These are phyloP conservation scores for Colletes gigas DNA, from an alignment of 1,140 invertebrate genomes.

Conservation along the genomic window DNA sequence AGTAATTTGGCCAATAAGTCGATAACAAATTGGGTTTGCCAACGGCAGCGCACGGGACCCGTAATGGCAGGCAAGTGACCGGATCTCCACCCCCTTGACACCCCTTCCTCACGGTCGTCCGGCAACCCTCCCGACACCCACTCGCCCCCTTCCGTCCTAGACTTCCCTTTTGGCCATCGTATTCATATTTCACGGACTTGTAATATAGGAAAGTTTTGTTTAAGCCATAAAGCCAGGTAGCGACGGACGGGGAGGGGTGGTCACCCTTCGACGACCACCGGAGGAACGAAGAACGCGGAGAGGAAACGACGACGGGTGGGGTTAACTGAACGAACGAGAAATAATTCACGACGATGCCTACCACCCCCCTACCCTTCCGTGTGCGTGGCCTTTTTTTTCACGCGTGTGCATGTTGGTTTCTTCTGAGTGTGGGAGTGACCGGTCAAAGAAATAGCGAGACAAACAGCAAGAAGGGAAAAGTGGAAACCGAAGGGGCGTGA, in stretches of 20 bases:
- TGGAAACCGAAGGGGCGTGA: slow-evolving; percentile 41
- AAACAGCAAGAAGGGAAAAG: slow-evolving; percentile 27
- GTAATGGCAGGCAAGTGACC: slow-evolving; percentile 80
- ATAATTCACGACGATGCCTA: slow-evolving; percentile 74
- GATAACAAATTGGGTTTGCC: slow-evolving; percentile 81
- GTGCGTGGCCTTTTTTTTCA: slow-evolving; percentile 64
- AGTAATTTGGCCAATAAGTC: slow-evolving; percentile 81
- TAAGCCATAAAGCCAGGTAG: slow-evolving; percentile 77
- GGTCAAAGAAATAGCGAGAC: slow-evolving; percentile 42
- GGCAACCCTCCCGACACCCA: slow-evolving; percentile 3
- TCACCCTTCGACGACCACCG: slow-evolving; percentile 69
- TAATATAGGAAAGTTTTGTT: slow-evolving; percentile 81
- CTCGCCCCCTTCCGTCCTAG: slow-evolving; percentile 38
- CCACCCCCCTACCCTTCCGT: not conserved
- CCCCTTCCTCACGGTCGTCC: slow-evolving; percentile 41
- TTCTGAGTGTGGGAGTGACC: not conserved
- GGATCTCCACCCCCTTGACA: slow-evolving; percentile 68
- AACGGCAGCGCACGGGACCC: slow-evolving; percentile 71
- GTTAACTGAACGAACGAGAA: slow-evolving; percentile 62
- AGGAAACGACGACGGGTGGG: not conserved
- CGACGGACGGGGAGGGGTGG: slow-evolving; percentile 42
- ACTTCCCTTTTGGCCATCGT: slow-evolving; percentile 66
- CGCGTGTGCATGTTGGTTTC: slow-evolving; percentile 21
- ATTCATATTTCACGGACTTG: slow-evolving; percentile 80
- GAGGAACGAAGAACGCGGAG: not conserved